Percentiles rank a stretch among this genome's conserved stretches.
Conservation (phyloP, 2,797 vertebrate species). For the Diplodus sargus region DNA sequence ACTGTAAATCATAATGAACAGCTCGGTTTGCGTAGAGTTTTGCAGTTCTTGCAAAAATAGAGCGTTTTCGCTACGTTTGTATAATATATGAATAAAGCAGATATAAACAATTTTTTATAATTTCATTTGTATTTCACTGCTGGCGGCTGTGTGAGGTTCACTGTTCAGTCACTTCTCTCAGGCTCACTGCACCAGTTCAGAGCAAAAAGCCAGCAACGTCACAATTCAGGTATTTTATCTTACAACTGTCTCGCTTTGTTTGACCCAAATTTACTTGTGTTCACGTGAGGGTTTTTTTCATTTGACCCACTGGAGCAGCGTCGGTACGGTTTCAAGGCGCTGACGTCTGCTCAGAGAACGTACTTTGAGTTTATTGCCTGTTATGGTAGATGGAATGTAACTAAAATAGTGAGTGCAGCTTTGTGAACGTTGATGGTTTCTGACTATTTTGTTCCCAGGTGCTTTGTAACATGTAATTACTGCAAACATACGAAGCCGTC, state of each 20-base stretch:
- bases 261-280: slow-evolving; percentile 30
- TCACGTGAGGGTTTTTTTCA: slow-evolving; percentile 13
- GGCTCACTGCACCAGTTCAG: slow-evolving; percentile 59
- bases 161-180: slow-evolving; percentile 54
- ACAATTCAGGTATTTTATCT: slow-evolving; percentile 68
- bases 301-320: slow-evolving; percentile 15
- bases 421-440: slow-evolving; percentile 48
- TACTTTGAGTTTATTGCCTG: slow-evolving; percentile 49
- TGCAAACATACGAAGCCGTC: slow-evolving; percentile 9
- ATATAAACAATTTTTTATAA: slow-evolving; percentile 15
- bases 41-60: slow-evolving; percentile 20
- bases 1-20: slow-evolving; percentile 2
- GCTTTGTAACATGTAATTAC: slow-evolving; percentile 40
- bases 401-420: slow-evolving; percentile 46
- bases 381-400: slow-evolving; percentile 70
- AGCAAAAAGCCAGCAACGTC: slow-evolving; percentile 48
- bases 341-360: slow-evolving; percentile 29
- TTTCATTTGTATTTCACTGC: slow-evolving; percentile 24
- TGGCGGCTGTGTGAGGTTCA: slow-evolving; percentile 21
- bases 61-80: slow-evolving; percentile 39
- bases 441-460: slow-evolving; percentile 60
- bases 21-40: neutral
- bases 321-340: slow-evolving; percentile 24
- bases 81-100: slow-evolving; percentile 1
- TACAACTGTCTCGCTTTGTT: slow-evolving; percentile 30